These are phyloP conservation scores for Nettapus auritus DNA, from an alignment of 2,113 vertebrate genomes.

Conservation along the genomic window DNA sequence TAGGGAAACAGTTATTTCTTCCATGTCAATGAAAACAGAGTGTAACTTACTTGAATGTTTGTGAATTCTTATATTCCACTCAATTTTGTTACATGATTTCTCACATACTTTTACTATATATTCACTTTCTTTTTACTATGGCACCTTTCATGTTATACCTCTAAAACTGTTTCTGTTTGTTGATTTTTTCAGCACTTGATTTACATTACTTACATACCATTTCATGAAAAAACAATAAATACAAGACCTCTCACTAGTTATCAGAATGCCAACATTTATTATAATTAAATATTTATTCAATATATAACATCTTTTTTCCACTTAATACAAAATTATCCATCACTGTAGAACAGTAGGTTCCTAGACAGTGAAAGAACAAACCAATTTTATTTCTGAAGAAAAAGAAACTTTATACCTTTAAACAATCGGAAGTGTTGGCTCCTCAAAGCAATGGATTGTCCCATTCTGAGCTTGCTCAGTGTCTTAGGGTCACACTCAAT, in stretches of 20 bases:
- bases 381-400: not conserved
- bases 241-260: not conserved
- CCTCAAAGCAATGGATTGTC: not conserved
- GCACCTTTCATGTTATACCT: not conserved
- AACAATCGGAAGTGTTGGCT: not conserved
- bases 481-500: not conserved
- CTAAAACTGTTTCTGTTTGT: not conserved
- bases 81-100: not conserved
- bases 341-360: not conserved
- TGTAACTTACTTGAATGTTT: not conserved
- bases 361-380: not conserved
- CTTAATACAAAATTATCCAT: not conserved
- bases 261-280: not conserved
- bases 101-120: not conserved
- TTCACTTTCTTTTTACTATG: not conserved
- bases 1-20: not conserved
- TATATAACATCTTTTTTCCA: not conserved
- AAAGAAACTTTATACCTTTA: not conserved
- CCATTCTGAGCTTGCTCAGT: not conserved
- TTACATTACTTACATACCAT: not conserved
- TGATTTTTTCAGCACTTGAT: not conserved
- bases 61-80: not conserved
- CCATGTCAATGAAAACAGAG: not conserved
- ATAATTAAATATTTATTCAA: not conserved
- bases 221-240: not conserved